Evolutionary conservation across 1,140 invertebrate species (phyloP), one percentile per base, ranked within the genome.

Genomic region (Argopecten irradians): DNA sequence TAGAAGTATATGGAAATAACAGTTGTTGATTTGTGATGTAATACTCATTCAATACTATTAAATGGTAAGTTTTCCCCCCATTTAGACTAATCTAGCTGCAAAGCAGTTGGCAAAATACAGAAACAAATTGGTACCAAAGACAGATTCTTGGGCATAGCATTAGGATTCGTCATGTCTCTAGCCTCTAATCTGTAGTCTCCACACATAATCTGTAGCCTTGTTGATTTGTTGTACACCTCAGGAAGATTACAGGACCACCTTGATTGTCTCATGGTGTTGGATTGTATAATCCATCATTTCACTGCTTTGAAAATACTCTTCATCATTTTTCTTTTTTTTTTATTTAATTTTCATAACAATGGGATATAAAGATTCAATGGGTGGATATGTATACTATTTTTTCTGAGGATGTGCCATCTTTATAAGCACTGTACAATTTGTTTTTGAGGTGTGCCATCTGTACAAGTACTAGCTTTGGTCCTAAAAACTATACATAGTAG

Each of bases 161-260:
- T n/a, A 71, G n/a, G 14, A 71, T 71, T 28, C 55, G 28, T 28
- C 55, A 71, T 28, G 55, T 71, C 55, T 71, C 8, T 5, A 71
- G 22, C 1, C 55, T 71, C 5, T n/a, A n/a, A n/a, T n/a, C n/a
- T 8, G 55, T 71, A 71, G 7, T 71, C 55, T 8, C 28, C 28
- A 71, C n/a, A n/a, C n/a, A n/a, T n/a, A n/a, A n/a, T n/a, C n/a
- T n/a, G n/a, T n/a, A n/a, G n/a, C n/a, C n/a, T 28, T 71, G 55
- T 28, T 5, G 28, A 28, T n/a, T 71, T 71, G 55, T 71, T 28
- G 55, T 28, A 71, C 55, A 71, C 55, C 55, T 71, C 55, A 71
- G 55, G 55, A 71, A 71, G 16, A 71, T 71, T 71, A 28, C 55
- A 71, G 55, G 55, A 71, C 55, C 55, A 71, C 55, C 55, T 71